phyloP scores from a whole-genome alignment of 2,888 invertebrate genomes.

The Lithophane socia region DNA sequence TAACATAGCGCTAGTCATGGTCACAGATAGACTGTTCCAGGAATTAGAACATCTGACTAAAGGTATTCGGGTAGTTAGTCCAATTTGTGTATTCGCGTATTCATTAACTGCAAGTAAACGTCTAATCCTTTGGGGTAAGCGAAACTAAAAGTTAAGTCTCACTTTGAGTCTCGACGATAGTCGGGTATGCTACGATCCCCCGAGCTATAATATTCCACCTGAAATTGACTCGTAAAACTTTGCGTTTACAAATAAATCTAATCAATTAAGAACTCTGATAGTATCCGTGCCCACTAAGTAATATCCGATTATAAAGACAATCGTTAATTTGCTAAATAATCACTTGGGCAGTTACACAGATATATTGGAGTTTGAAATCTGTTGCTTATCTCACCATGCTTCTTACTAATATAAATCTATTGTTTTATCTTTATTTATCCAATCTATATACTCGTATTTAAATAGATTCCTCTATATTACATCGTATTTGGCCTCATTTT shows the following conservation, averaged over 20 bases:
- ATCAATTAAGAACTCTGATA: conserved; percentile 47
- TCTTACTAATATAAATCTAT: neutral
- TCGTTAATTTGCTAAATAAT: conserved; percentile 46
- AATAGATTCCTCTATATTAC: neutral
- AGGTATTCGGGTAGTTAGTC: conserved; percentile 37
- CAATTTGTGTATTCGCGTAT: conserved; percentile 53
- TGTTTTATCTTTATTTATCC: neutral
- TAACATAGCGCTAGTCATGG: neutral
- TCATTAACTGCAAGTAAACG: conserved; percentile 65
- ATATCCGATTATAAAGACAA: conserved; percentile 20
- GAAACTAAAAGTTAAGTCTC: conserved; percentile 67
- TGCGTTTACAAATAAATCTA: conserved; percentile 51
- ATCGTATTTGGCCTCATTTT: conserved; percentile 9
- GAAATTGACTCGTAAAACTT: conserved; percentile 56
- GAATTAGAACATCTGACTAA: conserved; percentile 5
- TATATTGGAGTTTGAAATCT: conserved; percentile 17
- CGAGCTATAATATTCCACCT: conserved; percentile 51
- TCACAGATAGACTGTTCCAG: neutral
- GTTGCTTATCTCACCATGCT: neutral
- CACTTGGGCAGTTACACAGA: conserved; percentile 9
- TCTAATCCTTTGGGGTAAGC: conserved; percentile 58
- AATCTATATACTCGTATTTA: conserved; percentile 6
- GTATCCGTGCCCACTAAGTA: conserved; percentile 26
- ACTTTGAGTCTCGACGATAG: conserved; percentile 46
- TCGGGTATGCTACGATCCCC: conserved; percentile 23